Conservation (phyloP, 2,113 vertebrate species). For the Anser brachyrhynchus region DNA sequence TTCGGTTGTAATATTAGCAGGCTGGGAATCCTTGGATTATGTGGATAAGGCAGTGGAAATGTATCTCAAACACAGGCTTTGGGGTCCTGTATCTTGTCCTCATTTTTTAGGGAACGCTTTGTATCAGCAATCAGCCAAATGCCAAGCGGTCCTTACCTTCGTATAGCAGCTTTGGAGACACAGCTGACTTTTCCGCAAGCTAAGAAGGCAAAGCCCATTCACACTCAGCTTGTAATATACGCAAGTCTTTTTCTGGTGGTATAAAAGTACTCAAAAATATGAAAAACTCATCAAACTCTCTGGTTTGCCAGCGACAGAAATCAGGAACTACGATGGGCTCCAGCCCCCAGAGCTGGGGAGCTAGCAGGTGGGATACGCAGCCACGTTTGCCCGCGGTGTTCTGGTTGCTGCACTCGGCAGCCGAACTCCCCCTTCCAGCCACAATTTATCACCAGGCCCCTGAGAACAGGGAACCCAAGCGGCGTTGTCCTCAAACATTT, state of each 20-base stretch:
- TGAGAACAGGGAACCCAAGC: not conserved
- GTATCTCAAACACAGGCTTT: not conserved
- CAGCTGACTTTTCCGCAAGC: not conserved
- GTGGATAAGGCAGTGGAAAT: not conserved
- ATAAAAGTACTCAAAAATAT: not conserved
- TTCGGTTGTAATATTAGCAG: not conserved
- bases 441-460: not conserved
- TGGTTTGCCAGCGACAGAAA: not conserved
- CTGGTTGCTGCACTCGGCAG: not conserved
- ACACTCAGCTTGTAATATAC: not conserved
- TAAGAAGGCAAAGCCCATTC: too few species aligned
- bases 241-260: not conserved
- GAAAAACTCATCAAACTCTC: not conserved
- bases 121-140: not conserved
- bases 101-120: not conserved
- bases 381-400: fast-evolving
- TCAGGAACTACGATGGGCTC: not conserved
- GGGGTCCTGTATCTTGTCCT: not conserved
- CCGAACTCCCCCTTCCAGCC: not conserved
- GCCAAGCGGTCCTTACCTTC: not conserved
- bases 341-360: not conserved
- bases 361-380: not conserved
- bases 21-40: not conserved
- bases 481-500: not conserved
- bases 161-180: not conserved